Evolutionary conservation across 2,888 invertebrate species (phyloP), one percentile per base, ranked within the genome.

Genomic region (Graphium colonna): DNA sequence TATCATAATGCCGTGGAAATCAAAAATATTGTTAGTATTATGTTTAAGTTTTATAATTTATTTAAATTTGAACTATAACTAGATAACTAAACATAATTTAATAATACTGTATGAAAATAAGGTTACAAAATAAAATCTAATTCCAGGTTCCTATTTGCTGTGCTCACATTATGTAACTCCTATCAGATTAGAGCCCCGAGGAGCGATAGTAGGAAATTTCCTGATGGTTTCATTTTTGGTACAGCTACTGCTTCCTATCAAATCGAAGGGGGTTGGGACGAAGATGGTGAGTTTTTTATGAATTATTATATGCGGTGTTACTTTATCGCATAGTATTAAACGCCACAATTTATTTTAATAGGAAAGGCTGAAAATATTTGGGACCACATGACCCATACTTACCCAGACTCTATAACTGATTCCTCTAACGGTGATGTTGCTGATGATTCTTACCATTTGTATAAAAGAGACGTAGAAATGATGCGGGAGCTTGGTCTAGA

Each of bases 341-440:
- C 21, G 5, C 5, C 5, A 21, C 21, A n/a, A 18, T 33, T 17
- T 13, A 36, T 46, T 36, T 13, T 64, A 64, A 15, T 56, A 73
- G 90, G 84, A 12, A 91, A 91, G 67, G 76, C 87, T 5, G 82
- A 83, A 69, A 90, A 87, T 45, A 91, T 92, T 51, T 92, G 92
- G 93, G 93, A 93, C 72, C 79, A 69, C 51, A 73, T 91, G 60
- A 82, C 90, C 0, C 91, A 91, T 41, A 60, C 43, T 1, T 52
- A 64, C 3, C 66, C 88, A 0, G 88, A 90, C 16, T 74, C 80
- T 44, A 86, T 92, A 15, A 71, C 55, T 3, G 89, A 92, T 63
- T 67, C 80, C 21, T 83, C 86, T 18, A 91, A 88, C 58, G 92
- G 84, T 0, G 91, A 92, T 63, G 68, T 91, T 4, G 82, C 92